These are phyloP conservation scores for Drosophila elegans DNA, from an alignment of 1,140 invertebrate species.

Conservation along the genomic window DNA sequence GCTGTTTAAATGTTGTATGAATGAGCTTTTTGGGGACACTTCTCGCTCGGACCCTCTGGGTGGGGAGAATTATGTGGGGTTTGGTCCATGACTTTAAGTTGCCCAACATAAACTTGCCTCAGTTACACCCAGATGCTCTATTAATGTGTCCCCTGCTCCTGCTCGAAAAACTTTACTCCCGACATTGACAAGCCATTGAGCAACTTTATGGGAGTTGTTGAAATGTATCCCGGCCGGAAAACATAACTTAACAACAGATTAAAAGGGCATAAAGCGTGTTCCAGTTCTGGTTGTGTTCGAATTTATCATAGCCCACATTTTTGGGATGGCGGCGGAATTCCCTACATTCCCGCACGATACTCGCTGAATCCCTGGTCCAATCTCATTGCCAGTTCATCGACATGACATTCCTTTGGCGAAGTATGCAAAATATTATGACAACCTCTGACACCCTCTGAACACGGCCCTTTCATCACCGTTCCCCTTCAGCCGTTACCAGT, in stretches of 20 bases:
- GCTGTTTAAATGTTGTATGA: conserved; percentile 77
- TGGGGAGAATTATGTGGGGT: conserved; percentile 59
- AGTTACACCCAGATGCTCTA: conserved; percentile 65
- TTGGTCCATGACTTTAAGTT: conserved; percentile 41
- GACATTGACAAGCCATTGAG: conserved; percentile 48
- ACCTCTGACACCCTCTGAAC: conserved; percentile 7
- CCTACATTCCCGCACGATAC: conserved; percentile 18
- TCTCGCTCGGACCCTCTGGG: conserved; percentile 19
- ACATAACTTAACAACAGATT: conserved; percentile 45
- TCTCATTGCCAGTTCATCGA: conserved; percentile 35
- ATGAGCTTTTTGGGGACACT: conserved; percentile 71
- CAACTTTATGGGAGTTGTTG: conserved; percentile 9
- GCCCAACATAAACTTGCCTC: conserved; percentile 67
- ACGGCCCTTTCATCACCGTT: not conserved
- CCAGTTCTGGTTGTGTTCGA: conserved; percentile 3
- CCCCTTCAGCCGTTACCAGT: not conserved
- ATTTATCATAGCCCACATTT: conserved; percentile 17
- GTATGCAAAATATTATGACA: conserved; percentile 35
- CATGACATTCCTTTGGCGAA: conserved; percentile 19
- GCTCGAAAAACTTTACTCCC: conserved; percentile 3
- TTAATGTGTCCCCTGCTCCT: conserved; percentile 38
- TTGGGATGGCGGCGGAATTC: not conserved
- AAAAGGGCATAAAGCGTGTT: conserved; percentile 46
- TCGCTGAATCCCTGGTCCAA: not conserved
- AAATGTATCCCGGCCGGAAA: conserved; percentile 27